Evolutionary conservation across 2,113 vertebrate genomes (phyloP), one percentile per base, ranked within the genome.

Genomic region (Ginglymostoma cirratum): DNA sequence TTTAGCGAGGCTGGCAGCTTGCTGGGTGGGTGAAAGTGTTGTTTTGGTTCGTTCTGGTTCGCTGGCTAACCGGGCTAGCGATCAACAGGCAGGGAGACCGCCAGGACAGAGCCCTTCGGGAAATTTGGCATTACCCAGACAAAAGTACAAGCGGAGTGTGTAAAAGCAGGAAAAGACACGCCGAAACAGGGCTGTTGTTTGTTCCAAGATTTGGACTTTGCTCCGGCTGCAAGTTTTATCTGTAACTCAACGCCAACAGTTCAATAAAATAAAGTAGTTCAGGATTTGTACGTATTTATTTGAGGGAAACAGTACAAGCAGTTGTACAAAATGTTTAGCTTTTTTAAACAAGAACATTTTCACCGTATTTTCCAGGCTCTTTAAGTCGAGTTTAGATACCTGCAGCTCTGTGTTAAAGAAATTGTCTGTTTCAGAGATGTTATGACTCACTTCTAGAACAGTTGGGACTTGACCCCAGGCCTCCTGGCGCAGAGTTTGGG

Each of bases 251-350:
- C 69, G 27, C 27, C 94, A 70, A 70, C 23, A 45, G 69, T 52
- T 95, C 94, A 95, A 95, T 95, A 95, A 95, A 95, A 48, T 48
- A 95, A 95, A 95, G 94, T 95, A 95, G 94, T 95, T 72, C 89
- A 38, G 89, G 89, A 65, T 38, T n/a, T 23, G n/a, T 61, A 66
- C 89, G 14, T 93, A 8, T 93, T 92, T 61, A 30, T 90, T 66
- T 66, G 55, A 38, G 61, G 2, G n/a, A 23, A n/a, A 21, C 6
- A 38, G 10, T 65, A 38, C 8, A 66, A 92, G 1, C 38, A 15
- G 30, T 21, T 34, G 55, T 21, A 23, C 34, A 19, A 66, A 38
- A n/a, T 34, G 30, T 38, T 89, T 55, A 14, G 55, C 7, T 61
- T 61, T 61, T 24, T 1, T 38, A 67, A 66, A 42, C 4, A 83